Evolutionary conservation across 2,888 invertebrate genomes (phyloP).

Genomic region (Plutella xylostella): DNA sequence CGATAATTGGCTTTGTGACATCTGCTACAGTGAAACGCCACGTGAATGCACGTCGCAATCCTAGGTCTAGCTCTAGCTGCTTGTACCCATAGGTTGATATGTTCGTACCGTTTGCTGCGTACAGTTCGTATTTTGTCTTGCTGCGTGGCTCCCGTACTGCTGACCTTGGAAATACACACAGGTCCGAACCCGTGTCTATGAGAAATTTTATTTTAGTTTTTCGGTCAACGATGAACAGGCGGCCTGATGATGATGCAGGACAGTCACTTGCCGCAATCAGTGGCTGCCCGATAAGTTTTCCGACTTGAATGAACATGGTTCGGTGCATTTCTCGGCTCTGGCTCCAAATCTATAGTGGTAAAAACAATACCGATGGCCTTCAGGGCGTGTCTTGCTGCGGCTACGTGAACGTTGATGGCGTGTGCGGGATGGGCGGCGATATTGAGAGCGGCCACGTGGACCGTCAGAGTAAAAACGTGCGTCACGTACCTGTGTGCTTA

Average conservation of each 20-base stretch:
- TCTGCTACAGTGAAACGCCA: conserved; percentile 28
- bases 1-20: conserved; percentile 26
- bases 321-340: conserved; percentile 10
- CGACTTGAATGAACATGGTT: conserved; percentile 14
- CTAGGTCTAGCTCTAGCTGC: conserved; percentile 4
- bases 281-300: conserved; percentile 18
- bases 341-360: conserved; percentile 14
- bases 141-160: conserved; percentile 9
- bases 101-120: conserved; percentile 26
- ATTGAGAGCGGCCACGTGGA: not conserved
- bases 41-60: conserved; percentile 11
- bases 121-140: conserved; percentile 21
- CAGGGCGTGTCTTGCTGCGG: too few relatives aligned
- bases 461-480: too few relatives aligned
- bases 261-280: conserved; percentile 21
- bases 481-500: not conserved
- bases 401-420: not conserved
- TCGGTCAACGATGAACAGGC: conserved; percentile 22
- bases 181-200: conserved; percentile 19
- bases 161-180: conserved; percentile 18
- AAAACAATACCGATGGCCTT: conserved; percentile 9
- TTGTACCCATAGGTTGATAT: conserved; percentile 16
- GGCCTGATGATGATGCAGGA: conserved; percentile 18
- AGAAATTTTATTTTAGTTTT: conserved; percentile 19
- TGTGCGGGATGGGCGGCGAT: not conserved